Conservation (phyloP, 2,888 invertebrate genomes). For the Drosophila testacea region DNA sequence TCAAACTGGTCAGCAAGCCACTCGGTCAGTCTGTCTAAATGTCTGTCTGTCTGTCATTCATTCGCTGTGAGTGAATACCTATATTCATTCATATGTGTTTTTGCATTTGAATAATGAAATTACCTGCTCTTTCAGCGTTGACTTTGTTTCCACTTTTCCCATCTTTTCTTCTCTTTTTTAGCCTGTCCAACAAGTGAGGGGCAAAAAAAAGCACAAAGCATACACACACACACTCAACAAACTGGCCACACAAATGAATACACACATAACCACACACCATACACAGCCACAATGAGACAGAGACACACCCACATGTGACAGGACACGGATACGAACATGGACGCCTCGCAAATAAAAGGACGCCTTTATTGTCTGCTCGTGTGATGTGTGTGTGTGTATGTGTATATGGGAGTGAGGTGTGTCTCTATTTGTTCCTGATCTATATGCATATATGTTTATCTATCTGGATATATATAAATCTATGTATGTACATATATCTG, state of each 20-base stretch:
- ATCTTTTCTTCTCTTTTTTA: constrained; percentile 11
- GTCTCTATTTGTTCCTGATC: constrained; percentile 22
- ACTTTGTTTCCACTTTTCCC: constrained; percentile 33
- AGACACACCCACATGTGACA: constrained; percentile 27
- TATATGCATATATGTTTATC: neutral
- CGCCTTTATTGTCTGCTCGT: constrained; percentile 57
- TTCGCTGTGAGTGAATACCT: constrained; percentile 29
- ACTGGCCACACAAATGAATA: constrained; percentile 43
- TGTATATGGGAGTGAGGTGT: constrained; percentile 1
- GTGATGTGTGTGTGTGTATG: constrained; percentile 31
- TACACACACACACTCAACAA: constrained; percentile 47
- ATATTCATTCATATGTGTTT: constrained; percentile 38
- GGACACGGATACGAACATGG: constrained; percentile 26
- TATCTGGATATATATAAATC: neutral
- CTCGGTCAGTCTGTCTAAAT: constrained; percentile 22
- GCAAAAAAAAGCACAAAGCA: constrained; percentile 55
- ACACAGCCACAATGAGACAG: constrained; percentile 14
- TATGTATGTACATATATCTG: neutral
- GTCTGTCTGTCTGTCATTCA: constrained; percentile 12
- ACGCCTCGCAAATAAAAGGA: constrained; percentile 44
- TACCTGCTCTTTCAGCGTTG: constrained; percentile 56
- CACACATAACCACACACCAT: constrained; percentile 14
- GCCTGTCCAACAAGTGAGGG: constrained; percentile 54
- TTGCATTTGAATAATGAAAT: constrained; percentile 72
- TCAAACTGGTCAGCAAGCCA: constrained; percentile 36